Base-by-base conservation (phyloP, 2,113 vertebrate species). In the Corydoras sp. region DNA sequence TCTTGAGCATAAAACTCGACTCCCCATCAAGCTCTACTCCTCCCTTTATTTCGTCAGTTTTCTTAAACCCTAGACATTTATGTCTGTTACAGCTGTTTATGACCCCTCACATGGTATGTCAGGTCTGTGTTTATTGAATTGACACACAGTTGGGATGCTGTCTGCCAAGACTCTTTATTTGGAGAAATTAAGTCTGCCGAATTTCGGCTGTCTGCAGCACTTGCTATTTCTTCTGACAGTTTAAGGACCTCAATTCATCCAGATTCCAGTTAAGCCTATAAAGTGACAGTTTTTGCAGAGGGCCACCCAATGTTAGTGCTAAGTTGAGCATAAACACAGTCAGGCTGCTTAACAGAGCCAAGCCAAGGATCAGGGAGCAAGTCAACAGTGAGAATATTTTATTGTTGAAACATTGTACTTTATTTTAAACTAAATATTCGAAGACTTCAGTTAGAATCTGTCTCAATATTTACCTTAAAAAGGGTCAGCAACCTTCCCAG, bases 211-310 rank as follows among this genome's bases (percentile, higher is more conserved):
- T 76, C 72, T 81, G 70, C 54, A 49, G 15, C 31, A 66, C 50
- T 65, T 73, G 59, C 69, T 63, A 73, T 82, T 79, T 80, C 59
- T 66, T 60, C 60, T 79, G 79, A 75, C 79, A 75, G 64, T 71
- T 79, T 78, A 68, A 76, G 74, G 51, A 68, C 59, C 51, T 58
- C 54, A 66, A 68, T 73, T 77, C 72, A 35, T 73, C 69, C 53
- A 29, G 55, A 43, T 65, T 29, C 56, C 49, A 55, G 69, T 71
- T 76, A 74, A 74, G 68, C 49, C 50, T 62, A 58, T 59, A 65
- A 71, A 69, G 73, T 69, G 69, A 72, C 76, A 73, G 72, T 77
- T 80, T 77, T 80, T 79, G 79, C 76, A 67, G 68, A 24, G 58
- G 71, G 79, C 75, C 75, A 77, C 82, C 76, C 77, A 79, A 58